Evolutionary conservation across 2,113 vertebrate genomes (phyloP), one percentile per base, ranked within the genome.

Genomic region (Amia ocellicauda): DNA sequence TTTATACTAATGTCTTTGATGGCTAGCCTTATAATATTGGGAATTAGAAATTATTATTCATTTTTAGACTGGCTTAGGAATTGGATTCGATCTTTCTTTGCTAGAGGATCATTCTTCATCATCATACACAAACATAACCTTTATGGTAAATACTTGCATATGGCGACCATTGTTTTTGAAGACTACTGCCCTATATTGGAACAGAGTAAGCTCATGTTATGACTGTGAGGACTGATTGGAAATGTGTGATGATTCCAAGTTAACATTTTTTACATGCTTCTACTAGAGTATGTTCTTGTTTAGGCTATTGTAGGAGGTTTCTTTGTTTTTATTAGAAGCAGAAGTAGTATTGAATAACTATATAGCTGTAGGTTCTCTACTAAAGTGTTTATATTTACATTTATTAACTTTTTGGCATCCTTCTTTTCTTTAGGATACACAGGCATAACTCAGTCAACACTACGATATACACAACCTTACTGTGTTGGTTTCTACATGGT

Each of bases 241-340:
- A 70, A 27, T 24, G 53, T 56, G 67, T 55, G 3, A 66, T 53
- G 16, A 9, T 56, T 77, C 77, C 72, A 74, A 45, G 57, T 60
- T 66, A 74, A 26, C 71, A 50, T 64, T 82, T 80, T 82, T 81
- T 75, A 74, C 75, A 72, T 72, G 71, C 70, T 66, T 49, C 65
- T 64, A 70, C 74, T 74, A 60, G 74, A 61, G 50, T 57, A 69
- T 22, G 20, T 55, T 54, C 61, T 3, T 79, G 79, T 83, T 85
- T 79, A 74, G 81, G 66, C 78, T 79, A 67, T 68, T 70, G 54
- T 17, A 60, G 62, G 72, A 62, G 63, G 57, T 64, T 69, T 83
- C 77, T 85, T 85, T 80, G 71, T 83, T 82, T 76, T 74, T 74
- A 63, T 76, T 69, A 58, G 63, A 41, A 58, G 51, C 52, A 27